phyloP scores from a whole-genome alignment of 2,113 vertebrate species.

The Panthera leo region DNA sequence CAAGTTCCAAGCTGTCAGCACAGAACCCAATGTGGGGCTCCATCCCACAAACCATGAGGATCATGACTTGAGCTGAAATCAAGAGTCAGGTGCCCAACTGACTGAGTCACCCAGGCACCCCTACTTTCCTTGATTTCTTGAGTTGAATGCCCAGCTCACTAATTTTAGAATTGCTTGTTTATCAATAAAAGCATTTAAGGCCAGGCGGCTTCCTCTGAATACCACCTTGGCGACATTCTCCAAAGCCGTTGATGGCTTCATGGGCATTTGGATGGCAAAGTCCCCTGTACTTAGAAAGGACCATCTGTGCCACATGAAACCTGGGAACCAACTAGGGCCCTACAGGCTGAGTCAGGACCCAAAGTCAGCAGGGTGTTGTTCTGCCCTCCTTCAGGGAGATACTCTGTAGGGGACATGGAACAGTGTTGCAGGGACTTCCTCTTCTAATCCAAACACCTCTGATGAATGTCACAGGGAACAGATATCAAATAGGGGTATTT shows the following conservation, averaged over 20 bases:
- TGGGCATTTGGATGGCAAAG: background rate
- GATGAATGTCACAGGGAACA: background rate
- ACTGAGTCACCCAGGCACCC: no score
- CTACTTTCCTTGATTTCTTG: background rate
- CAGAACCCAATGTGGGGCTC: no score
- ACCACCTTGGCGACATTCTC: background rate
- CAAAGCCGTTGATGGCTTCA: background rate
- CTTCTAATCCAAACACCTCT: background rate
- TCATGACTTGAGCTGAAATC: no score
- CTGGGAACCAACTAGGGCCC: background rate
- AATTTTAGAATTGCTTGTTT: background rate
- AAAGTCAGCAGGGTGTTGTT: background rate
- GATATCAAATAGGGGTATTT: background rate
- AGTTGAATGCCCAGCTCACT: background rate
- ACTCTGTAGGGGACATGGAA: rapidly evolving
- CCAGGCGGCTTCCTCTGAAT: background rate
- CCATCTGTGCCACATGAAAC: background rate
- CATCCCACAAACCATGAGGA: no score
- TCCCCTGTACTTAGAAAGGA: background rate
- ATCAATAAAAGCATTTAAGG: background rate
- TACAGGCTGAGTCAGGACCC: background rate
- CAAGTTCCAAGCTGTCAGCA: no score
- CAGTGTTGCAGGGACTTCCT: background rate
- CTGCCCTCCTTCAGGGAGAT: rapidly evolving
- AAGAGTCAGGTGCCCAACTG: no score